Base-by-base conservation (phyloP, 2,113 vertebrate genomes). In the Cynopterus brachyotis region DNA sequence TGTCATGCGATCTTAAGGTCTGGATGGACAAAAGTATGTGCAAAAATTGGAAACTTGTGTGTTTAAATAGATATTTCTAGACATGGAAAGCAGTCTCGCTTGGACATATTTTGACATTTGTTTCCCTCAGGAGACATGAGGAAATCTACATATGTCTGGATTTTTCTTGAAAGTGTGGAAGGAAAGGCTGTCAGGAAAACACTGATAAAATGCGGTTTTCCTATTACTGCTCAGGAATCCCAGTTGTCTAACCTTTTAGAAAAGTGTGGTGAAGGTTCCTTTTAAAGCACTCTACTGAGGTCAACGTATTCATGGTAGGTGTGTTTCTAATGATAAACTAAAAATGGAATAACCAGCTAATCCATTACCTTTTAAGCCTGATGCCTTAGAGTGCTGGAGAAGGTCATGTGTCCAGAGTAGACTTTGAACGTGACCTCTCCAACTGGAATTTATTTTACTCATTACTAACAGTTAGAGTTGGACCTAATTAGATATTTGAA, bases 1-100 rank as follows among this genome's bases (percentile, higher is more conserved):
- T 95, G 26, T 95, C 73, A 60, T 28, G 8, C 82, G 75, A 88
- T 37, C 42, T 37, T 95, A 67, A 95, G 30, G n/a, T 79, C n/a
- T 94, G 28, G 50, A 37, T 83, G 37, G 73, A 82, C 55, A 92
- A 78, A 94, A 81, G 72, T 59, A 28, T 72, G 6, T 81, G 55
- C 19, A 89, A 53, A 91, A 91, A 66, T 69, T 76, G 32, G 55
- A 85, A 92, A 86, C 57, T 81, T 37, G 76, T 59, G 45, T 66
- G 4, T 94, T 81, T 53, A 82, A n/a, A 13, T 55, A 79, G 59
- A 17, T 45, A 80, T 87, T 90, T 94, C 22, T 35, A 88, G 81
- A 84, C 80, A 66, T 84, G 35, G 35, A 79, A 94, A 86, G 67
- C 9, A 89, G 55, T 53, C 76, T 70, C 60, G 37, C 19, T 73